A percentile compares a stretch with the other conserved stretches of the same genome.
These are phyloP conservation scores for Tenthredo mesomela DNA, from an alignment of 2,888 invertebrate genomes.

Conservation along the genomic window DNA sequence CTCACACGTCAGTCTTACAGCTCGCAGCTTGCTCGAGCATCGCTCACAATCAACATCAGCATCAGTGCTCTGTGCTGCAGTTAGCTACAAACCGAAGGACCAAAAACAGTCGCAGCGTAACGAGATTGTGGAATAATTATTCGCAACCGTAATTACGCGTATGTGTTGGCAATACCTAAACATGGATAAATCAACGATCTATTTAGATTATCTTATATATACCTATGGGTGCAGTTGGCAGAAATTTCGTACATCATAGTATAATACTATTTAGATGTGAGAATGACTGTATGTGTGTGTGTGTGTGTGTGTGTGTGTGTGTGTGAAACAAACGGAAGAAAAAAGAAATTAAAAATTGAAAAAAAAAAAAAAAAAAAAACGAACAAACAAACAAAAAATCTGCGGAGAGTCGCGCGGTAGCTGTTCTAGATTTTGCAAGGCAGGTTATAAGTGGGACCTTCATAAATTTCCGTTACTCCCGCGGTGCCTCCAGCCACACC, in stretches of 20 bases:
- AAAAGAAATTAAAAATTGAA: not conserved
- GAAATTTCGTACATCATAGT: not conserved
- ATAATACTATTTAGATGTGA: not conserved
- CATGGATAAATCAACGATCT: not conserved
- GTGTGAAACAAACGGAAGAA: not conserved
- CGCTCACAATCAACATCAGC: conserved; percentile 26
- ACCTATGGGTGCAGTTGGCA: not conserved
- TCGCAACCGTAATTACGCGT: not conserved
- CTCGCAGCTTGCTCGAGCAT: not conserved
- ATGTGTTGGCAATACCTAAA: not conserved
- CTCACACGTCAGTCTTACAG: not conserved
- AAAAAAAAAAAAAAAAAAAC: not conserved
- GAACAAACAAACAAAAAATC: not conserved
- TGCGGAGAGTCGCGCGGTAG: conserved; percentile 1
- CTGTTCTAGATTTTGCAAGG: conserved; percentile 42
- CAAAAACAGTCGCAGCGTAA: not conserved
- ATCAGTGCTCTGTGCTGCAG: not conserved
- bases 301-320: too few relatives aligned
- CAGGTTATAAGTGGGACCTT: conserved; percentile 44
- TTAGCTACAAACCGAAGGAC: not conserved
- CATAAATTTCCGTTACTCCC: conserved; percentile 49
- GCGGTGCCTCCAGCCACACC: conserved; percentile 39
- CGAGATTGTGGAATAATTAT: not conserved
- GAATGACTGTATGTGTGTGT: not conserved
- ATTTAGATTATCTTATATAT: not conserved